phyloP scores from a whole-genome alignment of 2,113 vertebrate species.

The Pachyramphus minor region DNA sequence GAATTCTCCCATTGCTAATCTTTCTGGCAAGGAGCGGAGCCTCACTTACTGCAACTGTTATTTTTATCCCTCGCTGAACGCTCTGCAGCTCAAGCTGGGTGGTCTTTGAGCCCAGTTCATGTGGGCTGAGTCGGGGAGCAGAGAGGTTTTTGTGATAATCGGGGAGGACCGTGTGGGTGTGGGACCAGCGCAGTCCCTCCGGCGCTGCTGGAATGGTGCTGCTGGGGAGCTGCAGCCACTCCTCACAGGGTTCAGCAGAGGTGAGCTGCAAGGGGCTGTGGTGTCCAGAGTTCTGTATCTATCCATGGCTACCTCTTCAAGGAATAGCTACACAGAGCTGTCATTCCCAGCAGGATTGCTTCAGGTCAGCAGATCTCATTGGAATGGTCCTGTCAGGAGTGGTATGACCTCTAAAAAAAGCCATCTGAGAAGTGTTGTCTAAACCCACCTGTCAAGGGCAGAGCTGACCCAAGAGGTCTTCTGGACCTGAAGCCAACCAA shows the following conservation, averaged over 20 bases:
- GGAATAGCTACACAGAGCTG: accelerated
- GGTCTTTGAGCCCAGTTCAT: not conserved
- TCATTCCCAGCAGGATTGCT: not conserved
- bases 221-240: not conserved
- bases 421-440: accelerated
- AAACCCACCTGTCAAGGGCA: not conserved
- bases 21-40: not conserved
- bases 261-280: not conserved
- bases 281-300: not conserved
- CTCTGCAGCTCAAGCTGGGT: slow-evolving; percentile 5
- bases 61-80: not conserved
- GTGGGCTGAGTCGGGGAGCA: not conserved
- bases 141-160: not conserved
- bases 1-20: slow-evolving; percentile 31
- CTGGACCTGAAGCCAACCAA: not conserved
- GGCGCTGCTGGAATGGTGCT: not conserved
- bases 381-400: not conserved
- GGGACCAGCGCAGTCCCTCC: not conserved
- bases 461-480: not conserved
- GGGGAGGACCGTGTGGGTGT: accelerated
- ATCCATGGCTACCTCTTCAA: not conserved
- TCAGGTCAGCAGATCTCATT: not conserved
- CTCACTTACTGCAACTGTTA: not conserved
- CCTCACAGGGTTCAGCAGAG: not conserved
- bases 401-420: not conserved